A percentile compares a stretch with the other conserved stretches of the same genome.
phyloP scores from a whole-genome alignment of 2,113 vertebrate genomes.

The Martes martes region DNA sequence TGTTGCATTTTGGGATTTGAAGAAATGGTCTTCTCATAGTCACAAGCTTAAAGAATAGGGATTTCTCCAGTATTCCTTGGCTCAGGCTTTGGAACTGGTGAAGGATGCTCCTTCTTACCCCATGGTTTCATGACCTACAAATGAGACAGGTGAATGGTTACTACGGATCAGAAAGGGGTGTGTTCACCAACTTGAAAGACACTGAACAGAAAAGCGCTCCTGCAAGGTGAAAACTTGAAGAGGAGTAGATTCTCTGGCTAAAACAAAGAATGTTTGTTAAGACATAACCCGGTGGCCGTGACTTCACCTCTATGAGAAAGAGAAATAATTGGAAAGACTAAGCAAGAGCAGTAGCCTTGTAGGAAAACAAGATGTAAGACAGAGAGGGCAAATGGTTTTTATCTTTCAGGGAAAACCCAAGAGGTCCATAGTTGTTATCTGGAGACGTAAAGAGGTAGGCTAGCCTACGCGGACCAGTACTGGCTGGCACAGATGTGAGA shows the following conservation, averaged over 20 bases:
- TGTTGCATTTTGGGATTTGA: neutral
- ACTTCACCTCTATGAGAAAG: neutral
- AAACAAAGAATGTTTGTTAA: neutral
- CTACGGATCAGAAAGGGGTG: neutral
- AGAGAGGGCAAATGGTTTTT: neutral
- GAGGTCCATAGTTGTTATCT: neutral
- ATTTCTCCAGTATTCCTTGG: neutral
- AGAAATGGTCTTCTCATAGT: neutral
- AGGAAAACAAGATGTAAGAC: neutral
- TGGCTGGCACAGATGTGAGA: neutral
- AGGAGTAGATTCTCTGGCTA: neutral
- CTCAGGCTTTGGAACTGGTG: neutral
- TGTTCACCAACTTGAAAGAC: neutral
- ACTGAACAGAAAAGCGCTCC: neutral
- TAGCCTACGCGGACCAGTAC: neutral
- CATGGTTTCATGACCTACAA: neutral
- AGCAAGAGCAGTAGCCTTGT: neutral
- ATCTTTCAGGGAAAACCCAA: neutral
- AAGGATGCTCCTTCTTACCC: neutral
- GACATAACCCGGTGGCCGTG: neutral
- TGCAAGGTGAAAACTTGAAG: neutral
- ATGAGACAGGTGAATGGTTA: neutral
- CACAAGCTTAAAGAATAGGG: neutral
- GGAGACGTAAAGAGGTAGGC: neutral
- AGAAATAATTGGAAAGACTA: neutral